A percentile compares a stretch with the other conserved stretches of the same genome.
These are phyloP conservation scores for Papilio polyxenes DNA, from an alignment of 1,140 invertebrate genomes.

Conservation along the genomic window DNA sequence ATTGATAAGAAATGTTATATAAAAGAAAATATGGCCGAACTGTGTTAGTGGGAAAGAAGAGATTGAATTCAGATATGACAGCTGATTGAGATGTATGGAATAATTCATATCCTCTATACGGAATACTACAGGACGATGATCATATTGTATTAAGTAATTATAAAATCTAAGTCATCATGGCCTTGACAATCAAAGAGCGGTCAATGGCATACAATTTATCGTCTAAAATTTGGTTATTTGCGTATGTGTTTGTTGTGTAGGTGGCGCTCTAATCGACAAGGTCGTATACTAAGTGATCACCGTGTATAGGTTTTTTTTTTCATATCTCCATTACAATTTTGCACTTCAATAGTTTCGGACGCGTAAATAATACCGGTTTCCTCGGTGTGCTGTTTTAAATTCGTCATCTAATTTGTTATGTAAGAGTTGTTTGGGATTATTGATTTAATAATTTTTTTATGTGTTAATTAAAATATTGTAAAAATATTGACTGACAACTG, in stretches of 20 bases:
- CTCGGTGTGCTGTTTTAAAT: not conserved
- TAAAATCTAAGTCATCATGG: constrained; percentile 21
- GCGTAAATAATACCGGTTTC: constrained; percentile 23
- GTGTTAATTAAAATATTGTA: not conserved
- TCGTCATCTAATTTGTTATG: not conserved
- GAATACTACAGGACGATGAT: too few species aligned
- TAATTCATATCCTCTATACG: too few species aligned
- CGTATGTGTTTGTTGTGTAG: constrained; percentile 61
- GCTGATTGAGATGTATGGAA: too few species aligned
- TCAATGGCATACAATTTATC: constrained; percentile 54
- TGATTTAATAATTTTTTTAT: not conserved
- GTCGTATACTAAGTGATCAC: constrained; percentile 51
- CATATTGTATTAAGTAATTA: not conserved
- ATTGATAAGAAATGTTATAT: too few species aligned
- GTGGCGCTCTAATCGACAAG: constrained; percentile 61
- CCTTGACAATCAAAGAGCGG: constrained; percentile 48
- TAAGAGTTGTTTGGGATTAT: not conserved
- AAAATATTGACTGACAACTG: not conserved
- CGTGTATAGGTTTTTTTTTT: constrained; percentile 47
- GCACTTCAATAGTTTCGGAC: constrained; percentile 44
- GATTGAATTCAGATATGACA: too few species aligned
- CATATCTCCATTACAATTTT: constrained; percentile 43
- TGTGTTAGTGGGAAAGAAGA: too few species aligned
- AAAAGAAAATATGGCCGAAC: too few species aligned
- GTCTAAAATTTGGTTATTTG: constrained; percentile 54